Percentiles rank a stretch among this genome's conserved stretches.
Evolutionary conservation across 2,113 vertebrate genomes (phyloP).

Genomic region (Phalacrocorax carbo): DNA sequence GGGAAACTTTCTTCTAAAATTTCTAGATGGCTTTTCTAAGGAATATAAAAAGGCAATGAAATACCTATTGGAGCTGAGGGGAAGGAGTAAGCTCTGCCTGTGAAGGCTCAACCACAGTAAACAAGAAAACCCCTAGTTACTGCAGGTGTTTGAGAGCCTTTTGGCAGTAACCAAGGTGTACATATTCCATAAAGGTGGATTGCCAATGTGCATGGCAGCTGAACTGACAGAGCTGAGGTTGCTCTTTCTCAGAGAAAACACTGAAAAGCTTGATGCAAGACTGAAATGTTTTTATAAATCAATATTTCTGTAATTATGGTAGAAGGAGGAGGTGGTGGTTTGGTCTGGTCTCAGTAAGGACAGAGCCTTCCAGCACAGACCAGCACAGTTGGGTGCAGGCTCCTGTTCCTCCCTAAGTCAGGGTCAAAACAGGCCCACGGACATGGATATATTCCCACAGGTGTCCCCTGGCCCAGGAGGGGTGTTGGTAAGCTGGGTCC

Average conservation of each 20-base stretch:
- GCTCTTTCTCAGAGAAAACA: neutral
- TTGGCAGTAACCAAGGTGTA: neutral
- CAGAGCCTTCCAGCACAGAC: neutral
- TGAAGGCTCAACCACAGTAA: neutral
- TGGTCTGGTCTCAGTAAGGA: neutral
- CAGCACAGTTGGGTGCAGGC: fast-evolving
- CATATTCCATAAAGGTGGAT: neutral
- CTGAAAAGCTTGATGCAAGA: neutral
- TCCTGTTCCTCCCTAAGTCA: neutral
- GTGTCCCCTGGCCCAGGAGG: neutral
- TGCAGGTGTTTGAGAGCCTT: neutral
- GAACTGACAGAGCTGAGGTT: neutral
- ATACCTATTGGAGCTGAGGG: neutral
- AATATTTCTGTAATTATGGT: neutral
- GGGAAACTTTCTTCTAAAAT: neutral
- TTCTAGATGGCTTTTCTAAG: neutral
- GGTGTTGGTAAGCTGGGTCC: neutral
- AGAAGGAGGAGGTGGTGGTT: neutral
- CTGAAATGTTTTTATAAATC: neutral
- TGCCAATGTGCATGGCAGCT: fast-evolving
- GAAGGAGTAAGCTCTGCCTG: neutral
- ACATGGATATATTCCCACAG: neutral
- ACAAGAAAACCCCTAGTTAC: neutral
- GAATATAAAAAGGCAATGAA: neutral
- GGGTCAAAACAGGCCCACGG: neutral